Base-by-base conservation (phyloP, 1,140 invertebrate species). In the Araneus ventricosus region DNA sequence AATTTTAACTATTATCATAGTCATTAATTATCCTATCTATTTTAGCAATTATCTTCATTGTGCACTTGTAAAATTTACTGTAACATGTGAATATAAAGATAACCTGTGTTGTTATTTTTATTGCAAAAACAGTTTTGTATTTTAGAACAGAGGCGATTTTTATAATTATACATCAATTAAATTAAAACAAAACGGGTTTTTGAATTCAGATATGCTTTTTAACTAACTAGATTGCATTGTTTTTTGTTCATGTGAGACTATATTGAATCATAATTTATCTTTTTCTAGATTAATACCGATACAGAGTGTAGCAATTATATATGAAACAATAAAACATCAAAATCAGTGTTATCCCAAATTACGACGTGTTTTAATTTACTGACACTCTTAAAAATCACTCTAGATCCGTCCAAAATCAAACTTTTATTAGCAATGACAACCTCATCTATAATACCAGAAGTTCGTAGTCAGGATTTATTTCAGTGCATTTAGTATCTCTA, bases 381-480 rank as follows among this genome's bases (percentile, higher is more conserved):
- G 10, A 6, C 27, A 82, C 80, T 75, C 41, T 82, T 82, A 45
- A 82, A n/a, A 82, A 82, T 82, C 39, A 82, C 80, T 45, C 80
- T 82, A 82, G 80, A 45, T 82, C 80, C 80, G 80, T 82, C 80
- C 80, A 82, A 82, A 82, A 52, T 52, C 41, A 82, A 27, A 82
- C 30, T 82, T 82, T 82, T 82, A 82, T 82, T 82, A 82, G 70
- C 14, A 75, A 34, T 34, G 80, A 82, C 80, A 82, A n/a, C 70
- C 24, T 82, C 39, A 82, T 45, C 80, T 45, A 82, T 45, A 41
- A 7, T 45, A 10, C 39, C 24, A 82, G 39, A 82, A 82, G 30
- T 75, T 75, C 34, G 5, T 37, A 34, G 14, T 17, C 70, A 22
- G 17, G n/a, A 27, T 34, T 75, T 75, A 75, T 75, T 75, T 37